Evolutionary conservation across 1,140 invertebrate species (phyloP).

Genomic region (Homarus americanus): DNA sequence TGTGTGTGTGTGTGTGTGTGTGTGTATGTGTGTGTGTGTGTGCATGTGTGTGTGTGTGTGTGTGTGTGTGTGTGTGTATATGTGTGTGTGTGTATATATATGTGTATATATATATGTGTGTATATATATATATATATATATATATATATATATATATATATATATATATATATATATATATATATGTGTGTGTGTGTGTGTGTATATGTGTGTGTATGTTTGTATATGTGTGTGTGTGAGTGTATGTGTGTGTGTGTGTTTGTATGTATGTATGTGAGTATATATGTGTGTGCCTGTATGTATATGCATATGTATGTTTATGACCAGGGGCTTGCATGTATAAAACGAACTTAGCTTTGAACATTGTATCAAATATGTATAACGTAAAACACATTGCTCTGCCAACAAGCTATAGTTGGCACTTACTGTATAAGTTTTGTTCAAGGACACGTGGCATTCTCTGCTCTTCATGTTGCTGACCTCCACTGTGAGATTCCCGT

Average conservation of each 20-base stretch:
- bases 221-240: too few species aligned
- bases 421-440: constrained; percentile 30
- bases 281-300: constrained; percentile 10
- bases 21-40: background rate
- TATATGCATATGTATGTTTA: constrained; percentile 21
- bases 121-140: constrained; percentile 29
- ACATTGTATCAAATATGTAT: too few species aligned
- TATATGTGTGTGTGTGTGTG: background rate
- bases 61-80: background rate
- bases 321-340: too few species aligned
- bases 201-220: background rate
- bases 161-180: constrained; percentile 16
- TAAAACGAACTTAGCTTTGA: too few species aligned
- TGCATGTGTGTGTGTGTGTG: background rate
- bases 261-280: constrained; percentile 15
- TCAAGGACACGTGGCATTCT: background rate
- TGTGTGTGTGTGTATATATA: background rate
- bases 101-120: constrained; percentile 10
- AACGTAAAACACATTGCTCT: too few species aligned
- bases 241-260: background rate
- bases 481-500: constrained; percentile 26
- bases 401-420: too few species aligned
- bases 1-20: constrained; percentile 22
- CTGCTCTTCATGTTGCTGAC: background rate
- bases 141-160: constrained; percentile 25